Evolutionary conservation across 2,888 invertebrate genomes (phyloP), one percentile per base, ranked within the genome.

Genomic region (Acanthoscelides obtectus): DNA sequence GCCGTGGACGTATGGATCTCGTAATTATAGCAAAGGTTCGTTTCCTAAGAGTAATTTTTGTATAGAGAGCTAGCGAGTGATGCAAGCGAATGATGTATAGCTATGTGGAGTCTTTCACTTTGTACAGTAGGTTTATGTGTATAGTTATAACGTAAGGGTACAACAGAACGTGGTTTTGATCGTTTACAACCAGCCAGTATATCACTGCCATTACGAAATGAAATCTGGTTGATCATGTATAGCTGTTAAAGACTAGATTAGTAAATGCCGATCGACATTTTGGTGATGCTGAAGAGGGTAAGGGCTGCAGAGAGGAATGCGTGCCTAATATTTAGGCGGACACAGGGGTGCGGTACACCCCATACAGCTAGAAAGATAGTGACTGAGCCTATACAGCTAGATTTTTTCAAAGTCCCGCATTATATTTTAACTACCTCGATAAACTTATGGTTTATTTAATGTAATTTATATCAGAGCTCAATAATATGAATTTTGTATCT

Each of bases 41-140:
- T 73, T 77, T 75, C 68, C 75, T 76, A 68, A 76, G 27, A 68
- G 8, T 45, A 4, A 45, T 45, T 45, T 45, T 45, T 45, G 45
- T 45, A 68, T 21, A 22, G 27, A 73, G 74, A 72, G 72, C 73
- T 77, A 76, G 76, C 76, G 71, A n/a, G n/a, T n/a, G 74, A 77
- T 76, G 77, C 71, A 75, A 74, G 76, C 77, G 74, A 74, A 75
- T 75, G 78, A 75, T 75, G 78, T 74, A 76, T 77, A 77, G 78
- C 75, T 76, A 78, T 78, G 82, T 81, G 81, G 79, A 80, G 81
- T 83, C 82, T 82, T 83, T 83, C 82, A 83, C 80, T 80, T 75
- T 83, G 83, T 83, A 82, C 79, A 82, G 81, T 81, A 81, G 82
- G 81, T 78, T 82, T 81, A 81, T 82, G 80, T 83, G 83, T 84